Evolutionary conservation across 2,888 invertebrate species (phyloP), one percentile per base, ranked within the genome.

Genomic region (Drosophila falleni): DNA sequence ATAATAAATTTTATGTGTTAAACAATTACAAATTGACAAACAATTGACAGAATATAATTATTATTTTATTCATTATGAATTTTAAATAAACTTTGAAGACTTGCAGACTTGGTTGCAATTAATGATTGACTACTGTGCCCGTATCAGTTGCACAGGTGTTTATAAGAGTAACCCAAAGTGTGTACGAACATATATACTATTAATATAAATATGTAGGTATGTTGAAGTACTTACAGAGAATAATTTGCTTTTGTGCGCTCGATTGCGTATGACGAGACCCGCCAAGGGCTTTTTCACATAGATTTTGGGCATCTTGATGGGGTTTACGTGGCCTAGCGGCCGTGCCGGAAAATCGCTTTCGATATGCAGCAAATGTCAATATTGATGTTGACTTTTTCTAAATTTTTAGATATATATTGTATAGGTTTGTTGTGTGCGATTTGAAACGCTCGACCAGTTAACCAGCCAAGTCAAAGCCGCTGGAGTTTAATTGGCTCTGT

Each of bases 201-300:
- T 11, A 50, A 19, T 50, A 33, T 50, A 33, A 37, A 46, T 47
- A 13, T 33, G n/a, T 58, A 42, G 47, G 51, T 42, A 29, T 31
- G 37, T 53, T 41, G 2, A 29, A 26, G 61, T 56, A 91, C 93
- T 92, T 81, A 93, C 93, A 89, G 97, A 97, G 94, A 97, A 96
- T 91, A 97, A 96, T 92, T 96, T 96, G 95, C 97, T 97, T 94
- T 97, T 97, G 93, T 97, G 96, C 93, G 96, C 95, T 93, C 97
- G 95, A 93, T 96, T 97, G 93, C 97, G 94, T 93, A 96, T 96
- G 93, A 96, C 96, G 95, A 97, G 96, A 93, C 96, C 96, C 70
- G 90, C 81, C 93, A 96, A 95, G 92, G 96, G 96, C 94, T 96
- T 97, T 88, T 93, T 92, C 74, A 92, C 91, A 63, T 91, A 92